A percentile compares a stretch with the other conserved stretches of the same genome.
These are phyloP conservation scores for Corbicula japonica DNA, from an alignment of 2,888 invertebrate species.

Conservation along the genomic window DNA sequence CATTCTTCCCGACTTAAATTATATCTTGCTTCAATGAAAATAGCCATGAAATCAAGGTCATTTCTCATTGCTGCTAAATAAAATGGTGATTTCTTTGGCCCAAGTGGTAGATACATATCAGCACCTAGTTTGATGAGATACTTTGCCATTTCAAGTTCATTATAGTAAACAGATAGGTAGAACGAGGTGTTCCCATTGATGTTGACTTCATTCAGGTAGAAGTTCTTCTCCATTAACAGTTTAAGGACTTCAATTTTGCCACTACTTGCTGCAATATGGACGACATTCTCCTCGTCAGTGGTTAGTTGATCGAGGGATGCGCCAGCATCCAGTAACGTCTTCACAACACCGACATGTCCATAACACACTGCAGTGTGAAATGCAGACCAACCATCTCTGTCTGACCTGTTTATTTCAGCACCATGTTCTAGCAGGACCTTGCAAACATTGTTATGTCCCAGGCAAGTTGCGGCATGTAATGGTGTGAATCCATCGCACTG, in stretches of 20 bases:
- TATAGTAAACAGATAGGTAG: constrained; percentile 79
- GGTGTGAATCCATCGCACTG: constrained; percentile 83
- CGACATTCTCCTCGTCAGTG: constrained; percentile 76
- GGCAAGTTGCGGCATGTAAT: constrained; percentile 82
- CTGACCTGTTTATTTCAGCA: constrained; percentile 75
- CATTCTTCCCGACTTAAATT: constrained; percentile 73
- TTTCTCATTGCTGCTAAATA: constrained; percentile 76
- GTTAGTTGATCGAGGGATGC: constrained; percentile 75
- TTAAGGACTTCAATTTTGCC: constrained; percentile 73
- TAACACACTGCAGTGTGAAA: constrained; percentile 82
- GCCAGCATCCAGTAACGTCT: constrained; percentile 72
- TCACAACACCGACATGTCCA: constrained; percentile 76
- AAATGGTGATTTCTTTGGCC: constrained; percentile 73
- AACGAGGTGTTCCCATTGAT: constrained; percentile 79
- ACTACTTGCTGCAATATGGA: constrained; percentile 81
- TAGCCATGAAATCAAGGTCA: constrained; percentile 65
- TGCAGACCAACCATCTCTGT: constrained; percentile 83
- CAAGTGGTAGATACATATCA: constrained; percentile 72
- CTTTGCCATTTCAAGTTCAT: constrained; percentile 75
- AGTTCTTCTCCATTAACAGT: constrained; percentile 70
- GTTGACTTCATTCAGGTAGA: constrained; percentile 72
- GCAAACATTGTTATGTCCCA: constrained; percentile 75
- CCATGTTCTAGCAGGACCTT: constrained; percentile 73
- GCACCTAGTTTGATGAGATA: constrained; percentile 76
- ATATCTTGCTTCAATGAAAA: constrained; percentile 77